These are phyloP conservation scores for Candoia aspera DNA, from an alignment of 2,113 vertebrate species.

Conservation along the genomic window DNA sequence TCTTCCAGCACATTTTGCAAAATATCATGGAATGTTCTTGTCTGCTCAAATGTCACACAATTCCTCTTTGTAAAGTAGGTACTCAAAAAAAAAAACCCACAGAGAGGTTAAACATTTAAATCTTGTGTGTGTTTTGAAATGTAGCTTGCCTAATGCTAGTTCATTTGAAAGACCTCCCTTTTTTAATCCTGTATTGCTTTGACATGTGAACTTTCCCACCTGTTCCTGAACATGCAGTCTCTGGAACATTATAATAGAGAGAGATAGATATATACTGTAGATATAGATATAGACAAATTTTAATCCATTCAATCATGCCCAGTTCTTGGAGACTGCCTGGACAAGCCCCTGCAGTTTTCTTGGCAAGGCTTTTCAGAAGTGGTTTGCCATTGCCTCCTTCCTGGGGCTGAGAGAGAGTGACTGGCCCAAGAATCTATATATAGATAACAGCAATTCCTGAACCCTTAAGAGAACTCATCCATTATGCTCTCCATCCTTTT, in stretches of 20 bases:
- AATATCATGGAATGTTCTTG: conserved; percentile 4
- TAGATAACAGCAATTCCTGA: neutral
- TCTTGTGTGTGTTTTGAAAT: neutral
- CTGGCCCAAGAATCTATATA: too few relatives aligned
- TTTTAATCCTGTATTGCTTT: neutral
- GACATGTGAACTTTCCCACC: neutral
- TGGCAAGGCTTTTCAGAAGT: too few relatives aligned
- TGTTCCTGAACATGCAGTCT: neutral
- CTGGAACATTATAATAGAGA: neutral
- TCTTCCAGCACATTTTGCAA: neutral
- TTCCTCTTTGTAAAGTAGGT: neutral
- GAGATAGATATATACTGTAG: too few relatives aligned
- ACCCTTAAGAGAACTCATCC: too few relatives aligned
- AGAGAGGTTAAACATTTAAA: neutral
- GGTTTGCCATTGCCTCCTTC: too few relatives aligned
- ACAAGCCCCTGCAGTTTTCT: too few relatives aligned
- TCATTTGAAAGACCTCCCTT: neutral
- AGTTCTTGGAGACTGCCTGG: too few relatives aligned
- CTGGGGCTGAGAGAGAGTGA: too few relatives aligned
- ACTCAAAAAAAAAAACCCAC: neutral
- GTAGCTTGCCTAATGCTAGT: neutral
- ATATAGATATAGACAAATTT: too few relatives aligned
- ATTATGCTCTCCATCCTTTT: too few relatives aligned
- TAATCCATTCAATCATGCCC: too few relatives aligned
- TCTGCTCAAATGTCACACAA: neutral